These are phyloP conservation scores for Drosophila nebulosa DNA, from an alignment of 1,140 invertebrate genomes.

Conservation along the genomic window DNA sequence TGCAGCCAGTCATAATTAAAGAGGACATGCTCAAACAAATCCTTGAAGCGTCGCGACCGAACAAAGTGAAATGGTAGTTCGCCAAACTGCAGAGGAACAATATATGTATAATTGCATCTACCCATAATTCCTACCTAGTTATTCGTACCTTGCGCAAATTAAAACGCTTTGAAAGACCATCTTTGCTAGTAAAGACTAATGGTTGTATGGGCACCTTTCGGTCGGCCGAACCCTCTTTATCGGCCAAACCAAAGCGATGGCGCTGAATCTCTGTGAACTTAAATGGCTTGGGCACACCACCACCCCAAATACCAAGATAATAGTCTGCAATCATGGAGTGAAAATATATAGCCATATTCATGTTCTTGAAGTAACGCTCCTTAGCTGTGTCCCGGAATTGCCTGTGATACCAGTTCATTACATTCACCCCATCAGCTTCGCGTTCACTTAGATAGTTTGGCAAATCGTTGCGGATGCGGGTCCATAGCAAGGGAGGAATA, in stretches of 20 bases:
- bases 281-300: slow-evolving; percentile 96
- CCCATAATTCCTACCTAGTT: no score
- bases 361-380: slow-evolving; percentile 98
- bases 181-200: slow-evolving; percentile 93
- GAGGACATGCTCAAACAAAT: slow-evolving; percentile 95
- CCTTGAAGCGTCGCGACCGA: slow-evolving; percentile 93
- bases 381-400: slow-evolving; percentile 96
- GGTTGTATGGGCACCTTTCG: slow-evolving; percentile 98
- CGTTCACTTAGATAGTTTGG: slow-evolving; percentile 97
- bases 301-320: slow-evolving; percentile 97
- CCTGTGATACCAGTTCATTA: slow-evolving; percentile 98
- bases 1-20: slow-evolving; percentile 99
- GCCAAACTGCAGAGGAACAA: slow-evolving; percentile 86
- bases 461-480: slow-evolving; percentile 95
- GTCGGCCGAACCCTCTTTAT: slow-evolving; percentile 96
- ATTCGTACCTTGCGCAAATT: slow-evolving; percentile 90
- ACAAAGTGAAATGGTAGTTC: slow-evolving; percentile 97
- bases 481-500: slow-evolving; percentile 98
- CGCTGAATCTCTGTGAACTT: slow-evolving; percentile 97
- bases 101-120: no score
- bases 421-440: slow-evolving; percentile 97
- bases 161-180: slow-evolving; percentile 92
- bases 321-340: slow-evolving; percentile 99
- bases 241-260: slow-evolving; percentile 89
- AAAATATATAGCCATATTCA: slow-evolving; percentile 97